phyloP scores from a whole-genome alignment of 2,888 invertebrate species.

The Rotaria sp. region DNA sequence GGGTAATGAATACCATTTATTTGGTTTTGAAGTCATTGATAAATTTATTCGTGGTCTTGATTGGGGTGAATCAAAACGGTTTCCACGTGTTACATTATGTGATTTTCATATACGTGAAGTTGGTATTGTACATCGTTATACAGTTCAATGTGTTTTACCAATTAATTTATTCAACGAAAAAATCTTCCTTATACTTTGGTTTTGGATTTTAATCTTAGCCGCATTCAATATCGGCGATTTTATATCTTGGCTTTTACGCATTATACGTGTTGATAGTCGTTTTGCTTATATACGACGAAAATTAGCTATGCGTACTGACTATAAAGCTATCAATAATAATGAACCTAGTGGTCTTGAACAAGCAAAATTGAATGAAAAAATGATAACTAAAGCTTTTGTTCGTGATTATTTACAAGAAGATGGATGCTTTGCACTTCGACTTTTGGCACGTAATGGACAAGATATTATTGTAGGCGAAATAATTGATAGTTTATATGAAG shows the following conservation, averaged over 20 bases:
- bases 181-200: constrained; percentile 40
- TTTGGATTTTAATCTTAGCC: constrained; percentile 35
- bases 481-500: constrained; percentile 36
- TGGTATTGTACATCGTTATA: constrained; percentile 38
- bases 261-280: constrained; percentile 8
- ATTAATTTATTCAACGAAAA: constrained; percentile 41
- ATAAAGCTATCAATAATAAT: neutral
- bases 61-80: constrained; percentile 42
- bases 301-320: constrained; percentile 26
- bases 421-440: constrained; percentile 40
- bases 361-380: neutral
- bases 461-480: constrained; percentile 41
- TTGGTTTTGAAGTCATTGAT: constrained; percentile 48
- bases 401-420: constrained; percentile 41
- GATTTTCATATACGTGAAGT: constrained; percentile 43
- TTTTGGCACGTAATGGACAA: constrained; percentile 40
- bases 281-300: constrained; percentile 31
- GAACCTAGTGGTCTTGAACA: neutral
- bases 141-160: constrained; percentile 43
- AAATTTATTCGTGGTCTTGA: constrained; percentile 43
- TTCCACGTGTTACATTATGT: constrained; percentile 44
- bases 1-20: constrained; percentile 47
- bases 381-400: constrained; percentile 30
- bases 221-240: constrained; percentile 38
- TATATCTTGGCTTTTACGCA: constrained; percentile 29